Base-by-base conservation (phyloP, 2,888 invertebrate genomes). In the Aplocera efformata region DNA sequence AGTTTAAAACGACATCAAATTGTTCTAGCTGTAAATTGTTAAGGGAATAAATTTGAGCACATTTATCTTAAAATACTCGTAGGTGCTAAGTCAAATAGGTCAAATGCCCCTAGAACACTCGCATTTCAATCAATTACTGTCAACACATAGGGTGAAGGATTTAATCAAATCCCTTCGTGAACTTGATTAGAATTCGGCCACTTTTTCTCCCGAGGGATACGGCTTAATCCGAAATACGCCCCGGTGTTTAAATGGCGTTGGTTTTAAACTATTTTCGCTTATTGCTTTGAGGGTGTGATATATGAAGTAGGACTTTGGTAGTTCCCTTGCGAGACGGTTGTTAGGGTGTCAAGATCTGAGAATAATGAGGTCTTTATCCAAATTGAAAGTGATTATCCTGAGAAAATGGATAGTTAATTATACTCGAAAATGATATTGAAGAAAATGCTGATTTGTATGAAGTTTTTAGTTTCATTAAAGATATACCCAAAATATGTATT, bases 81-180 rank as follows among this genome's bases (percentile, higher is more conserved):
- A 44, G 47, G 39, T 40, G 40, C 37, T 30, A 49, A 53, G 47
- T 47, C 46, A 42, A 48, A 22, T 31, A 17, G 13, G 13, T 17
- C 13, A 17, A 17, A 17, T 17, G 34, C 45, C 52, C 50, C 45
- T 43, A 52, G 49, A 49, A 50, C 50, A 51, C 48, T 47, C 48
- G 50, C 54, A 49, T 80, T 79, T 82, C 83, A 82, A 85, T 86
- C 85, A 79, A 84, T 84, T 80, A 76, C 77, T 78, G 81, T 77
- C 85, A 80, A 79, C 83, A 79, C 75, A 74, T 68, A 74, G 72
- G 83, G 84, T 73, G 79, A 74, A 70, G 69, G 72, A 75, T 84
- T 85, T 80, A 84, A 85, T 85, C 78, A 83, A 82, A 77, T 79
- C 79, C 75, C 77, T 63, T 64, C 59, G 67, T 66, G 68, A 69